phyloP scores from a whole-genome alignment of 2,797 vertebrate genomes.

The Craterocephalus amniculus region DNA sequence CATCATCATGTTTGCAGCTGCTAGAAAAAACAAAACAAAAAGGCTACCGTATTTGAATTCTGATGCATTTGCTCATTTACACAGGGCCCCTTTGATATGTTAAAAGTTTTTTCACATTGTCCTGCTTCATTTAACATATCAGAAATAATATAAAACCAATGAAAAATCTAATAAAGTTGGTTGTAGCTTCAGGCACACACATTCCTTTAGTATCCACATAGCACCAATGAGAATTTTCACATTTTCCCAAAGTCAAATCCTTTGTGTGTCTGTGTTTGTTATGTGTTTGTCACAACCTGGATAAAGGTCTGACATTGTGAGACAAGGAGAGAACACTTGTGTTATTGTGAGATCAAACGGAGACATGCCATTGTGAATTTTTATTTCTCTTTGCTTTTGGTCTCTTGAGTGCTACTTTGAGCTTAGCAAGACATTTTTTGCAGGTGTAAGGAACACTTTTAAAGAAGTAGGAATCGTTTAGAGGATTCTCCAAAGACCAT shows the following conservation, averaged over 20 bases:
- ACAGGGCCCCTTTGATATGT: slow-evolving; percentile 42
- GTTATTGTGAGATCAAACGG: slow-evolving; percentile 77
- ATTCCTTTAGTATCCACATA: slow-evolving; percentile 53
- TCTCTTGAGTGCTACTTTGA: slow-evolving; percentile 39
- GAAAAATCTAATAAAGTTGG: slow-evolving; percentile 37
- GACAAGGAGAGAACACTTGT: slow-evolving; percentile 48
- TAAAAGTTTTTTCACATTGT: slow-evolving; percentile 44
- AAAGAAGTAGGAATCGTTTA: slow-evolving; percentile 22
- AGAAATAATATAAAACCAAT: slow-evolving; percentile 58
- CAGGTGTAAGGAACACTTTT: slow-evolving; percentile 16
- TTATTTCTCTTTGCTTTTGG: slow-evolving; percentile 39
- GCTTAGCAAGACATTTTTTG: slow-evolving; percentile 39
- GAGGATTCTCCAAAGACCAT: slow-evolving; percentile 16
- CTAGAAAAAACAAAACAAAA: slow-evolving; percentile 35
- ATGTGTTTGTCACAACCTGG: slow-evolving; percentile 47
- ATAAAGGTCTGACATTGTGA: slow-evolving; percentile 65
- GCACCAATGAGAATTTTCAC: slow-evolving; percentile 62
- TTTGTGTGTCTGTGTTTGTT: slow-evolving; percentile 31
- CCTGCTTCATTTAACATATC: slow-evolving; percentile 47
- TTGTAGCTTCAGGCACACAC: slow-evolving; percentile 59
- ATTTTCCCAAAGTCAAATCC: slow-evolving; percentile 50
- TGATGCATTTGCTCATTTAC: slow-evolving; percentile 44
- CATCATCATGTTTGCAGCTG: slow-evolving; percentile 6
- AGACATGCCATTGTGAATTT: slow-evolving; percentile 52
- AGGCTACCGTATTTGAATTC: slow-evolving; percentile 50